A percentile compares a stretch with the other conserved stretches of the same genome.
phyloP scores from a whole-genome alignment of 2,113 vertebrate genomes.

The Ammospiza caudacuta region DNA sequence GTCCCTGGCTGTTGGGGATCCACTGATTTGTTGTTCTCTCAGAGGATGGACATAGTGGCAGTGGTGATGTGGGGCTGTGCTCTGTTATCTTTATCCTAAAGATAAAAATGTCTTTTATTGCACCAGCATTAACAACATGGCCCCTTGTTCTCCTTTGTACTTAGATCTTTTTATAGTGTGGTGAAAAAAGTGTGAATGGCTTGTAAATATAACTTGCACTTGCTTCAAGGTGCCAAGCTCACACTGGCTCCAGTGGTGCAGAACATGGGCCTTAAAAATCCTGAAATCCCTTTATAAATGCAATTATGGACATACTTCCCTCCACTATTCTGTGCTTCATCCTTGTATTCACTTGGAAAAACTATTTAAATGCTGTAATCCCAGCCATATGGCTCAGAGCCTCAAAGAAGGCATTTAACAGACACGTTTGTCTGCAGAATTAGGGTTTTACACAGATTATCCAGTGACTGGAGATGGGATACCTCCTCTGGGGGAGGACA shows the following conservation, averaged over 20 bases:
- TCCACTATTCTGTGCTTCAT: neutral
- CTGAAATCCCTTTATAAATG: neutral
- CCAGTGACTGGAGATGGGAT: neutral
- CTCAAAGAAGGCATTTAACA: neutral
- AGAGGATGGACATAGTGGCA: neutral
- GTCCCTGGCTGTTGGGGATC: neutral
- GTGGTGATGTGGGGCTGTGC: neutral
- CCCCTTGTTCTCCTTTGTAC: neutral
- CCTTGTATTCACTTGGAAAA: constrained; percentile 11
- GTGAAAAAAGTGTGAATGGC: neutral
- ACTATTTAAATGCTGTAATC: neutral
- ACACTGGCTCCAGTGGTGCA: neutral
- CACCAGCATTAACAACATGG: neutral
- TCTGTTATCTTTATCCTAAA: neutral
- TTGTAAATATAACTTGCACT: neutral
- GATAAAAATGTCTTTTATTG: neutral
- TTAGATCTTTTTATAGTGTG: neutral
- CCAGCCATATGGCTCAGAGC: neutral
- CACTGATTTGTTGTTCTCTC: neutral
- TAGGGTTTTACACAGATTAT: neutral
- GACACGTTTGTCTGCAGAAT: neutral
- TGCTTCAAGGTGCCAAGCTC: neutral
- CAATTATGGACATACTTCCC: neutral
- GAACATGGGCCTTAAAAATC: neutral
- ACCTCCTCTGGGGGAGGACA: neutral